Evolutionary conservation across 2,888 invertebrate genomes (phyloP).

Genomic region (Ophonus ardosiacus): DNA sequence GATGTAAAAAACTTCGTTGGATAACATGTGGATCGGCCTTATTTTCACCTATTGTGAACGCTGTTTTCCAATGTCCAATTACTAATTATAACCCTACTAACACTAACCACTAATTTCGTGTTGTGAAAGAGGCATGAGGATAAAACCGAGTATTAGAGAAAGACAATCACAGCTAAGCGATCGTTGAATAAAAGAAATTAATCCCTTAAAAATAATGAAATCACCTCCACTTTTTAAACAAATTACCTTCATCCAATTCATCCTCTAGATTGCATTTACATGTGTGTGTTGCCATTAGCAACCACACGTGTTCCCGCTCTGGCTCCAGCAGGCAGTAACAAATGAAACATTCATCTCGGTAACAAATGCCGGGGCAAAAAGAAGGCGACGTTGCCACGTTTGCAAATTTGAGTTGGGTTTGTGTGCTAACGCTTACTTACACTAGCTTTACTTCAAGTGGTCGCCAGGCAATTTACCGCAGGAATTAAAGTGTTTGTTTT

Average conservation of each 20-base stretch:
- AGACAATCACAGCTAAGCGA: too few relatives aligned
- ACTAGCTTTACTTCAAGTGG: background rate
- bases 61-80: too few relatives aligned
- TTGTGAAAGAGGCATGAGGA: too few relatives aligned
- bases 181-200: too few relatives aligned
- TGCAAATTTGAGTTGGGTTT: background rate
- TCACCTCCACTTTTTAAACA: conserved; percentile 11
- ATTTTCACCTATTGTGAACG: too few relatives aligned
- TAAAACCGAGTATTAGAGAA: too few relatives aligned
- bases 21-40: too few relatives aligned
- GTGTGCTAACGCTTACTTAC: background rate
- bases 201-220: background rate
- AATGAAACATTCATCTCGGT: conserved; percentile 43
- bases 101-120: too few relatives aligned
- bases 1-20: too few relatives aligned
- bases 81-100: too few relatives aligned
- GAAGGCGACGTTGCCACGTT: conserved; percentile 1
- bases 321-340: conserved; percentile 5
- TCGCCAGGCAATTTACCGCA: background rate
- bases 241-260: conserved; percentile 17
- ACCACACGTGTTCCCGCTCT: background rate
- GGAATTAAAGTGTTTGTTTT: background rate
- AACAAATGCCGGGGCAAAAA: conserved; percentile 10
- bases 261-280: background rate
- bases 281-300: conserved; percentile 1